Conservation (phyloP, 1,140 invertebrate species). For the Papilio dardanus region DNA sequence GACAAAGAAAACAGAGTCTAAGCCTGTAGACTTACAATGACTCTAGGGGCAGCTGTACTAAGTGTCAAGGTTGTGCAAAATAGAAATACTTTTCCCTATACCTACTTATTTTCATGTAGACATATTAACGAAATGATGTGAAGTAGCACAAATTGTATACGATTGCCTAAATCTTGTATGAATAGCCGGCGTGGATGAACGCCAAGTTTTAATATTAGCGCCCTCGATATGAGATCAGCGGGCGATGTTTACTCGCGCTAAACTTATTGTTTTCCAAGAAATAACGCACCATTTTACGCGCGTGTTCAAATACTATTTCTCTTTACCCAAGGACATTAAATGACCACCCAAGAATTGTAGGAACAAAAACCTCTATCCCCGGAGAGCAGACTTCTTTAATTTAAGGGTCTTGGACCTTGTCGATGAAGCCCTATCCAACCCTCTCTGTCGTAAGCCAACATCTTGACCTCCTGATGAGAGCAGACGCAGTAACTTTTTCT, state of each 20-base stretch:
- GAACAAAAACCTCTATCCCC: not conserved
- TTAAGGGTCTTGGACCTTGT: no score
- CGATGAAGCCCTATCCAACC: no score
- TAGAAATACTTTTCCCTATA: no score
- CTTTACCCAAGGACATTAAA: not conserved
- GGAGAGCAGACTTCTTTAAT: no score
- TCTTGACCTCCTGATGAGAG: no score
- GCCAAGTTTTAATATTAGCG: conserved; percentile 73
- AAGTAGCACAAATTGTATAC: not conserved
- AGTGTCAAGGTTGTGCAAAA: not conserved
- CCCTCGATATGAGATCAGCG: conserved; percentile 58
- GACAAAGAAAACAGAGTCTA: no score
- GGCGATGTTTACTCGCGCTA: conserved; percentile 57
- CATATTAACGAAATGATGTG: not conserved
- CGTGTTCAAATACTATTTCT: not conserved
- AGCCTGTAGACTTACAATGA: no score
- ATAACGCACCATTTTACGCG: conserved; percentile 26
- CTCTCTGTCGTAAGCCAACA: no score
- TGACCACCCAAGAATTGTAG: not conserved
- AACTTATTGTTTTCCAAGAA: conserved; percentile 45
- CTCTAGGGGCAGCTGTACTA: no score
- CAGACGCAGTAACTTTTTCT: not conserved
- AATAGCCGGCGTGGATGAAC: conserved; percentile 51
- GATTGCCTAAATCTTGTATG: conserved; percentile 30
- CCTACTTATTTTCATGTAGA: not conserved